phyloP scores from a whole-genome alignment of 30 jellyfish, hydroid and myxozoan genomes.

The Aurelia sp. region DNA sequence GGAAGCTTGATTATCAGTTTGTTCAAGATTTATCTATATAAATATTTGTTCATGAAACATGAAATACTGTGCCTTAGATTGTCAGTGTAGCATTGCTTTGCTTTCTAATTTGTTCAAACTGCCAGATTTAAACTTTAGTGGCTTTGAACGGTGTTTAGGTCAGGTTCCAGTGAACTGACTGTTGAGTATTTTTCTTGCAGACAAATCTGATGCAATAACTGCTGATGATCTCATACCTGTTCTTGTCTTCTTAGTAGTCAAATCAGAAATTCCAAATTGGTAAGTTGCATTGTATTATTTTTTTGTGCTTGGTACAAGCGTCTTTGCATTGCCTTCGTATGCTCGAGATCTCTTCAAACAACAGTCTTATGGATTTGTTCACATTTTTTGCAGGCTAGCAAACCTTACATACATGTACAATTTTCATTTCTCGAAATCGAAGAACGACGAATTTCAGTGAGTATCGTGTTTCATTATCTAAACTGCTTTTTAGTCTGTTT shows the following conservation, averaged over 20 bases:
- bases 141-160: too few relatives aligned
- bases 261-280: constrained; percentile 98
- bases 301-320: background rate
- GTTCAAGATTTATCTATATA: background rate
- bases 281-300: constrained; percentile 8
- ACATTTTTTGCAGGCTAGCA: constrained; percentile 75
- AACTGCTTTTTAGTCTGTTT: background rate
- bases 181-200: background rate
- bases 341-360: too few relatives aligned
- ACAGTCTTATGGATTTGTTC: background rate
- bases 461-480: constrained; percentile 6
- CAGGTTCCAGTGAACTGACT: too few relatives aligned
- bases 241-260: constrained; percentile 86
- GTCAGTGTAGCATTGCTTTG: too few relatives aligned
- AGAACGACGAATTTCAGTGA: constrained; percentile 95
- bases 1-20: background rate
- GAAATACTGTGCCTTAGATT: too few relatives aligned
- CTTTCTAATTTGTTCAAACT: too few relatives aligned
- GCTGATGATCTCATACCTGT: constrained; percentile 94
- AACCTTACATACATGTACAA: constrained; percentile 88
- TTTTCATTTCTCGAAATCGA: constrained; percentile 90
- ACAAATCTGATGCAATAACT: constrained; percentile 75
- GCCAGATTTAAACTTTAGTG: too few relatives aligned
- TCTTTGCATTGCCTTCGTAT: too few relatives aligned
- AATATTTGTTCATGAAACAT: too few relatives aligned